A percentile compares a stretch with the other conserved stretches of the same genome.
phyloP scores from a whole-genome alignment of 2,888 invertebrate species.

The Argyresthia albistria region DNA sequence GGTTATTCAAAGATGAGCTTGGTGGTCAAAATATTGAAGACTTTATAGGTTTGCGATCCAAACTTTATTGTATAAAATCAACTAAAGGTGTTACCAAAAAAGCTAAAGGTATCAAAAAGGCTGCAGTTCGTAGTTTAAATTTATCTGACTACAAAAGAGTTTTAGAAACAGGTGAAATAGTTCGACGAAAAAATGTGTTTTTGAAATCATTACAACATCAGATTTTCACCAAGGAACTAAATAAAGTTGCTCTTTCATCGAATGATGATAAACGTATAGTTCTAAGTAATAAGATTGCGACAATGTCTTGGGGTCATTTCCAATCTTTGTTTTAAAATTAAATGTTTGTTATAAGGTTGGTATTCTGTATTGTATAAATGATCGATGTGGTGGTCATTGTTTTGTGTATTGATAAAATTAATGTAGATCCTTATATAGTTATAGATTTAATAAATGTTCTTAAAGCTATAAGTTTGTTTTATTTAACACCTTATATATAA shows the following conservation, averaged over 20 bases:
- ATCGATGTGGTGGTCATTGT: too few relatives aligned
- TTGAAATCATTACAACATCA: too few relatives aligned
- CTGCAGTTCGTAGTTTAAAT: too few relatives aligned
- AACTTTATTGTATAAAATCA: constrained; percentile 7
- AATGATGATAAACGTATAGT: neutral
- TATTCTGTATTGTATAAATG: too few relatives aligned
- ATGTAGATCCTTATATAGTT: too few relatives aligned
- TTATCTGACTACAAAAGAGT: neutral
- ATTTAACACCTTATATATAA: too few relatives aligned
- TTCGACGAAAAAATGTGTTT: neutral
- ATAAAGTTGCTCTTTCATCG: neutral
- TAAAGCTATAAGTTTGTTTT: too few relatives aligned
- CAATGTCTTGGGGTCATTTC: neutral
- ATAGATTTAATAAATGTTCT: too few relatives aligned
- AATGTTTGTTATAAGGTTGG: too few relatives aligned
- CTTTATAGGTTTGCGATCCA: constrained; percentile 10
- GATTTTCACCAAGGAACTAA: neutral
- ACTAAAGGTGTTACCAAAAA: neutral
- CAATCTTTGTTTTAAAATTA: too few relatives aligned
- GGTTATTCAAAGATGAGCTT: neutral
- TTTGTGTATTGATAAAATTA: too few relatives aligned
- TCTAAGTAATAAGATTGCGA: neutral
- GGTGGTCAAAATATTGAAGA: constrained; percentile 6
- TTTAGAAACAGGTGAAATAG: neutral
- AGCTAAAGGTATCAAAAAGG: neutral